Base-by-base conservation (phyloP, 2,113 vertebrate species). In the Oreocharis arfaki region DNA sequence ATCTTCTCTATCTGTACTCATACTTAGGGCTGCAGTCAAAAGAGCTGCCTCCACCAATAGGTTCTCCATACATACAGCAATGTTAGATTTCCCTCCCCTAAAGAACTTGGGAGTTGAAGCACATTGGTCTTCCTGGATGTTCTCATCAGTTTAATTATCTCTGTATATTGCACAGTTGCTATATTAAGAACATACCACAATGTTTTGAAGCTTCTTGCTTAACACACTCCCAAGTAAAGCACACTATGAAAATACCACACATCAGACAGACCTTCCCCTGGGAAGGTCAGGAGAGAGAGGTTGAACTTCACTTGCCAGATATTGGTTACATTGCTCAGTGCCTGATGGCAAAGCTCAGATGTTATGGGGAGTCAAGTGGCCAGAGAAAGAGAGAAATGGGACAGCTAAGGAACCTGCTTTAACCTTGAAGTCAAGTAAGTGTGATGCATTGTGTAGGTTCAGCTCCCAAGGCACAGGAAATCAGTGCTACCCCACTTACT, bases 61-160 rank as follows among this genome's bases (percentile, higher is more conserved):
- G 71, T 63, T 65, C 50, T 79, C 28, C 35, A 39, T 6, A 16
- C 8, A 30, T 6, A 37, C 12, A 70, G 33, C 61, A 63, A 20
- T 89, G 90, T n/a, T 70, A 86, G n/a, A 69, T 30, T 49, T 59
- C 33, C 5, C 13, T 87, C 3, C 64, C 32, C 33, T 75, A 64
- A 78, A 71, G 37, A 87, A 41, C 33, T 24, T 73, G 57, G 49
- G 26, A 46, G 12, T 35, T 63, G 69, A 90, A 89, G 33, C 42
- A 55, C 79, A 44, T 24, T 30, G 39, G 41, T 37, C 53, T 71
- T 87, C 52, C 74, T 84, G 65, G 52, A 73, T 57, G 28, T 32
- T 81, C 60, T 84, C 69, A 81, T 71, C 61, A 70, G 37, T 90
- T 96, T 89, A 84, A 90, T 92, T 86, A 94, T 64, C 83, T 75